These are phyloP conservation scores for Bothrops alternatus DNA, from an alignment of 2,797 vertebrate species.

Conservation along the genomic window DNA sequence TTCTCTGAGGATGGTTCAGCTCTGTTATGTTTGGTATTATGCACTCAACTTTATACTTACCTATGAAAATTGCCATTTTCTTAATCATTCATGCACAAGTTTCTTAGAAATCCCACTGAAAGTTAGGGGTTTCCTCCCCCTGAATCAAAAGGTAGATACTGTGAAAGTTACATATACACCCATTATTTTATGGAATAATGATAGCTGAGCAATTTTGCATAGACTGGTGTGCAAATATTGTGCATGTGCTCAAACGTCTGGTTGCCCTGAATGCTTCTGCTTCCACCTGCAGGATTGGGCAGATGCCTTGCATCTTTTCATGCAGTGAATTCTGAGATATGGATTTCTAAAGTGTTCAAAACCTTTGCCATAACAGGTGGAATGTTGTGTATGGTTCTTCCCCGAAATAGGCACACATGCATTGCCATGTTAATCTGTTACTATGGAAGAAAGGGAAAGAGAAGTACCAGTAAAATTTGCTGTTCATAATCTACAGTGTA, in stretches of 20 bases:
- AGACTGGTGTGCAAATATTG: conserved; percentile 54
- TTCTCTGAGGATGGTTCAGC: conserved; percentile 80
- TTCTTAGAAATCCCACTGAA: conserved; percentile 61
- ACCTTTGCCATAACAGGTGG: conserved; percentile 72
- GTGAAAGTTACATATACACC: conserved; percentile 65
- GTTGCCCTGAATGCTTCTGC: conserved; percentile 55
- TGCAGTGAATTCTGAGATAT: conserved; percentile 27
- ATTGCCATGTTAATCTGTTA: conserved; percentile 61
- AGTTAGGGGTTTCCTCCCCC: neutral
- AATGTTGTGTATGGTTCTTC: conserved; percentile 62
- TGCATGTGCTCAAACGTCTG: conserved; percentile 60
- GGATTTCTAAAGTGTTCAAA: conserved; percentile 41
- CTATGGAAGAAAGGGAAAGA: conserved; percentile 63
- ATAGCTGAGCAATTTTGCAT: conserved; percentile 60
- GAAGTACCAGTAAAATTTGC: conserved; percentile 74
- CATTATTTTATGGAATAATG: conserved; percentile 63
- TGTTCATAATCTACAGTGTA: conserved; percentile 63
- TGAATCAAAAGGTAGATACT: conserved; percentile 67
- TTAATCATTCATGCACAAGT: conserved; percentile 73
- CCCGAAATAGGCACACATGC: conserved; percentile 63
- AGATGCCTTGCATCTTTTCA: conserved; percentile 36
- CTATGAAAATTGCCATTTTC: conserved; percentile 78
- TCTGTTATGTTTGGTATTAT: conserved; percentile 73
- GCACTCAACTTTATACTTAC: conserved; percentile 73
- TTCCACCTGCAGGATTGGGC: conserved; percentile 37